A percentile compares a stretch with the other conserved stretches of the same genome.
Evolutionary conservation across 1,140 invertebrate species (phyloP).

Genomic region (Drosophila grimshawi): DNA sequence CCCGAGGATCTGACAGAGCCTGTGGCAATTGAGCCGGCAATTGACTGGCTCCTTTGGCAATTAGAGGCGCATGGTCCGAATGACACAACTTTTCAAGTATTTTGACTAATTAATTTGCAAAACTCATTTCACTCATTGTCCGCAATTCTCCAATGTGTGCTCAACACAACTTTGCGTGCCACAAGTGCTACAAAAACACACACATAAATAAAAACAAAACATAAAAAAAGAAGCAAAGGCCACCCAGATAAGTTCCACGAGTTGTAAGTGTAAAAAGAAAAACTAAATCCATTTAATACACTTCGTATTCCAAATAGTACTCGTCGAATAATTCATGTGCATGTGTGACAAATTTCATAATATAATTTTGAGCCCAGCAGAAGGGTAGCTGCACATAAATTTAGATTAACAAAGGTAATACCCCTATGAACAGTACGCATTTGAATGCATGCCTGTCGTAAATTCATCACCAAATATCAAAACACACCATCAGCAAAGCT

Average conservation of each 20-base stretch:
- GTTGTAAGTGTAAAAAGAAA: constrained; percentile 7
- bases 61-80: constrained; percentile 30
- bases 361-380: background rate
- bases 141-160: constrained; percentile 50
- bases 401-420: constrained; percentile 53
- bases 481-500: constrained; percentile 40
- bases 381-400: constrained; percentile 53
- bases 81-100: constrained; percentile 38
- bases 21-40: constrained; percentile 30
- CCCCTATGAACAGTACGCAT: constrained; percentile 12
- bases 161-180: constrained; percentile 49
- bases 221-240: constrained; percentile 7
- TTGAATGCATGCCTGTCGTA: constrained; percentile 49
- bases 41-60: constrained; percentile 33
- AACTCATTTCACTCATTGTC: constrained; percentile 32
- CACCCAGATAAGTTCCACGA: constrained; percentile 28
- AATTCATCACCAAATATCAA: constrained; percentile 60
- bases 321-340: background rate
- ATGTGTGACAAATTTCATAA: background rate
- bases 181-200: constrained; percentile 21
- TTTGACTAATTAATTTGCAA: constrained; percentile 61
- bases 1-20: constrained; percentile 5
- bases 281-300: background rate
- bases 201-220: background rate
- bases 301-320: background rate